Conservation (phyloP, 1,140 invertebrate species). For the Drosophila repletoides region DNA sequence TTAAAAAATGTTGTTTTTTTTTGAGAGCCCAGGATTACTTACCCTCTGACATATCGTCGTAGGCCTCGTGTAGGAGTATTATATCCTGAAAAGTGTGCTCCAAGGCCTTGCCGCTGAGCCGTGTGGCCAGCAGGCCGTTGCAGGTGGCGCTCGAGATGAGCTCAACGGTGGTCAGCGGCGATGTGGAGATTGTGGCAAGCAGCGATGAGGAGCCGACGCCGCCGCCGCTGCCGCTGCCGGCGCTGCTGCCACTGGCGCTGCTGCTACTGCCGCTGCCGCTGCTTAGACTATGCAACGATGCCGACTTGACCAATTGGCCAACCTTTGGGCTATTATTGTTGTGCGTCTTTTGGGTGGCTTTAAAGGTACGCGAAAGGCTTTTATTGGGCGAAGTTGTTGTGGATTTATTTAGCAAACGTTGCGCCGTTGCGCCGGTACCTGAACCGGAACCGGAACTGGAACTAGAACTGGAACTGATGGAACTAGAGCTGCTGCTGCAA, state of each 20-base stretch:
- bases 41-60: constrained; percentile 86
- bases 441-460: too few species aligned
- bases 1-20: too few species aligned
- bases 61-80: constrained; percentile 75
- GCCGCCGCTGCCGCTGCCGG: constrained; percentile 34
- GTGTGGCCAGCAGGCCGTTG: constrained; percentile 71
- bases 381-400: constrained; percentile 60
- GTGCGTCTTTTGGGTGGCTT: constrained; percentile 68
- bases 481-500: constrained; percentile 53
- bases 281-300: constrained; percentile 72
- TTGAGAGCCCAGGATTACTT: constrained; percentile 40
- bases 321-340: constrained; percentile 45
- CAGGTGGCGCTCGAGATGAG: constrained; percentile 70
- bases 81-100: constrained; percentile 80
- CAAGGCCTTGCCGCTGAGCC: constrained; percentile 69
- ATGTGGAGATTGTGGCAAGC: constrained; percentile 77
- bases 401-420: constrained; percentile 62
- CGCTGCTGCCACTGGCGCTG: constrained; percentile 30
- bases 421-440: constrained; percentile 47
- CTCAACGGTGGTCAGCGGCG: constrained; percentile 75
- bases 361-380: constrained; percentile 54
- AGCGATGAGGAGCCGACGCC: constrained; percentile 65
- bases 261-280: constrained; percentile 56
- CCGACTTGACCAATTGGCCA: constrained; percentile 70
- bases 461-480: constrained; percentile 55